Evolutionary conservation across 1,140 invertebrate genomes (phyloP).

Genomic region (Heterodera carotae): DNA sequence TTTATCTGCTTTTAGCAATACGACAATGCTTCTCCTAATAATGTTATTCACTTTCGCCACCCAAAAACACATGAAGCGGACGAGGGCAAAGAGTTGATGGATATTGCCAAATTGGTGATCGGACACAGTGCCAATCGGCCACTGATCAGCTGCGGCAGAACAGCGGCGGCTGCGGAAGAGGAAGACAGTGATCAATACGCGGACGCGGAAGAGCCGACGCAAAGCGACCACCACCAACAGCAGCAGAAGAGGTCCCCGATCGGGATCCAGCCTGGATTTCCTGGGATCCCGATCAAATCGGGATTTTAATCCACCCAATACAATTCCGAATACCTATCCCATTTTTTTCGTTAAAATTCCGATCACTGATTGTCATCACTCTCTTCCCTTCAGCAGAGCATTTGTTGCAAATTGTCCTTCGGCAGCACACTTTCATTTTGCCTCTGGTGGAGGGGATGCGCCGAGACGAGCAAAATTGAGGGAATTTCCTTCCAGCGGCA

Average conservation of each 20-base stretch:
- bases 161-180: too few species aligned
- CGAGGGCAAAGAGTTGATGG: constrained; percentile 24
- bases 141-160: not conserved
- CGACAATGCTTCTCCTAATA: too few species aligned
- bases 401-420: not conserved
- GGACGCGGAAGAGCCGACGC: constrained; percentile 9
- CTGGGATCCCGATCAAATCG: too few species aligned
- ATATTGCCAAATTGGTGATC: constrained; percentile 29
- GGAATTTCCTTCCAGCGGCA: not conserved
- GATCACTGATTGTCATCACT: too few species aligned
- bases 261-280: too few species aligned
- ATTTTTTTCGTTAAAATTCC: too few species aligned
- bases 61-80: not conserved
- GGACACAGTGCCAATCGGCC: constrained; percentile 1
- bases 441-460: not conserved
- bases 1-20: too few species aligned
- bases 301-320: too few species aligned
- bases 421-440: not conserved
- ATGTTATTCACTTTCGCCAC: too few species aligned
- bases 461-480: not conserved
- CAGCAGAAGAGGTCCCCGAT: not conserved
- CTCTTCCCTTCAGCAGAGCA: too few species aligned
- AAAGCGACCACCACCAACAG: too few species aligned
- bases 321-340: too few species aligned
- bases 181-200: constrained; percentile 25